A percentile compares a stretch with the other conserved stretches of the same genome.
Evolutionary conservation across 23 tunicate species (phyloP).

Genomic region (Trididemnum nubilum): DNA sequence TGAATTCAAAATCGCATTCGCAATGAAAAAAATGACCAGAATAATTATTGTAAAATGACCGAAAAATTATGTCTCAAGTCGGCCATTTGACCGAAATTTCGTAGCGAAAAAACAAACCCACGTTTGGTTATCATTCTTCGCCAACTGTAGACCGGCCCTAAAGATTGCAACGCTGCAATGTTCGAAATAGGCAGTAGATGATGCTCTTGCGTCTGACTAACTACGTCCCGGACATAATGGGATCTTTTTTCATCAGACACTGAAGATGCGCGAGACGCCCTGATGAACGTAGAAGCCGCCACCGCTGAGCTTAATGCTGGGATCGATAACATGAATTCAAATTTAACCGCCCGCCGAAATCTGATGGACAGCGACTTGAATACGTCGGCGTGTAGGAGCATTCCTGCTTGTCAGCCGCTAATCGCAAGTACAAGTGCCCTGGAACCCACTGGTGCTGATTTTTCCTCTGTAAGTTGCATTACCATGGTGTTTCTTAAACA

Average conservation of each 20-base stretch:
- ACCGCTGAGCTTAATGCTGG: slow-evolving; percentile 30
- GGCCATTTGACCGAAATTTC: too few species aligned
- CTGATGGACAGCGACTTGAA: background rate
- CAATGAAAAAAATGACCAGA: too few species aligned
- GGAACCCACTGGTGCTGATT: slow-evolving; percentile 45
- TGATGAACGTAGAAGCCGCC: slow-evolving; percentile 35
- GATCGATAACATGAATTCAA: slow-evolving; percentile 14
- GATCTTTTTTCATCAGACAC: background rate
- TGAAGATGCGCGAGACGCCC: slow-evolving; percentile 10
- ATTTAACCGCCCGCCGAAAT: background rate
- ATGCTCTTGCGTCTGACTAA: too few species aligned
- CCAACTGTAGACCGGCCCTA: background rate
- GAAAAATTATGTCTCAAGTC: too few species aligned
- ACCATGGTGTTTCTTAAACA: too few species aligned
- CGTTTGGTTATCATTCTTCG: too few species aligned
- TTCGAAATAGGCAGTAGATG: too few species aligned
- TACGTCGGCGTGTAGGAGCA: background rate
- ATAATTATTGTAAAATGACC: too few species aligned
- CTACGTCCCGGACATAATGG: too few species aligned
- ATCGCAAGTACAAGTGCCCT: slow-evolving; percentile 5
- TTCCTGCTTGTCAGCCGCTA: background rate
- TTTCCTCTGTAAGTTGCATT: slow-evolving; percentile 65
- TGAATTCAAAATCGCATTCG: too few species aligned
- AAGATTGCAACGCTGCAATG: background rate
- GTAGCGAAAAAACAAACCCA: too few species aligned